These are phyloP conservation scores for Physella acuta DNA, from an alignment of 1,140 invertebrate species.

Conservation along the genomic window DNA sequence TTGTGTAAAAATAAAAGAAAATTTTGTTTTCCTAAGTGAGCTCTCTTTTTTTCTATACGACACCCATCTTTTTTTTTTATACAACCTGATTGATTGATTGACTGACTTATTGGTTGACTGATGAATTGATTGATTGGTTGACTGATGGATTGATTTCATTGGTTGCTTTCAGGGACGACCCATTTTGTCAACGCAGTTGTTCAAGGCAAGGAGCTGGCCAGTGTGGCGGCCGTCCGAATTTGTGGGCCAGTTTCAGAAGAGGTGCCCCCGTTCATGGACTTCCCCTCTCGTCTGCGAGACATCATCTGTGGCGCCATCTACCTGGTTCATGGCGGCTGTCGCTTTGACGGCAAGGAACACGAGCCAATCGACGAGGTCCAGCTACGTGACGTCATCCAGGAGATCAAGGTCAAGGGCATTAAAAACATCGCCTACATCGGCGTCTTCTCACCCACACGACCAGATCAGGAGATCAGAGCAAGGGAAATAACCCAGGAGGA, in stretches of 20 bases:
- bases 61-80: too few species aligned
- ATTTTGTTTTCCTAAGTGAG: too few species aligned
- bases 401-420: conserved; percentile 34
- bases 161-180: conserved; percentile 41
- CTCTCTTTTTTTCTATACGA: too few species aligned
- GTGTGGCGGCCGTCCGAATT: conserved; percentile 48
- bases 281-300: conserved; percentile 37
- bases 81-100: too few species aligned
- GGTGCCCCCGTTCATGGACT: conserved; percentile 49
- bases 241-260: conserved; percentile 48
- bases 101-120: too few species aligned
- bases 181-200: conserved; percentile 56
- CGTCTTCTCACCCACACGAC: conserved; percentile 44
- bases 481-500: conserved; percentile 31
- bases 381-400: conserved; percentile 31
- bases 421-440: conserved; percentile 45
- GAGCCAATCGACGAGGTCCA: conserved; percentile 38
- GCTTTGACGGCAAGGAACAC: conserved; percentile 48
- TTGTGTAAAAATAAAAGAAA: too few species aligned
- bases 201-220: conserved; percentile 44
- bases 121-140: too few species aligned
- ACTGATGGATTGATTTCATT: too few species aligned
- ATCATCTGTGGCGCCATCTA: conserved; percentile 34
- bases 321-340: conserved; percentile 49
- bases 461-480: conserved; percentile 40